Conservation (phyloP, 1,140 invertebrate genomes). For the Gryllus bimaculatus region DNA sequence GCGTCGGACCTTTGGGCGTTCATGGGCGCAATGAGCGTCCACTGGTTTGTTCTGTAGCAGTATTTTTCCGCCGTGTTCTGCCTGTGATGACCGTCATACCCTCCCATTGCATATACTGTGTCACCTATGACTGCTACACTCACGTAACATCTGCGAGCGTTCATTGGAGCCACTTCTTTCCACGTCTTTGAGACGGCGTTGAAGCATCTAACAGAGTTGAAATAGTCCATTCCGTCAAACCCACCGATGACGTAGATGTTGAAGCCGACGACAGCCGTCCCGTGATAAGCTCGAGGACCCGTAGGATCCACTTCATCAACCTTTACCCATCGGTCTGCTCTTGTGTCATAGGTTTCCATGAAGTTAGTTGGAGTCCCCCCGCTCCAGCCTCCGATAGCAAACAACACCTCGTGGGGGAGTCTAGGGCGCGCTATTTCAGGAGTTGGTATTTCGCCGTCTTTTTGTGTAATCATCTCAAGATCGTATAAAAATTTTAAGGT, state of each 20-base stretch:
- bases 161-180: conserved; percentile 48
- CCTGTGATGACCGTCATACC: conserved; percentile 62
- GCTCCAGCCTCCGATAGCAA: conserved; percentile 69
- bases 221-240: conserved; percentile 54
- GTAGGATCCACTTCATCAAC: conserved; percentile 46
- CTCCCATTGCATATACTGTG: conserved; percentile 63
- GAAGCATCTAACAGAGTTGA: conserved; percentile 53
- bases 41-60: conserved; percentile 53
- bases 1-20: conserved; percentile 59
- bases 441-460: conserved; percentile 48
- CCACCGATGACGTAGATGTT: conserved; percentile 62
- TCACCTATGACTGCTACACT: conserved; percentile 55
- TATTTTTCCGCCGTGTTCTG: conserved; percentile 67
- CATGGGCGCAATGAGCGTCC: conserved; percentile 53
- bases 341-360: conserved; percentile 67
- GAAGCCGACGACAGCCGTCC: conserved; percentile 51
- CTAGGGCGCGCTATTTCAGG: conserved; percentile 54
- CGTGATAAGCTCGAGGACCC: conserved; percentile 62
- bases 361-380: conserved; percentile 57
- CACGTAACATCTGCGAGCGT: conserved; percentile 45
- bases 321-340: conserved; percentile 64
- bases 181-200: conserved; percentile 51
- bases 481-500: conserved; percentile 64
- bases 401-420: conserved; percentile 57
- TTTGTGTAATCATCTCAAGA: conserved; percentile 54